A percentile compares a stretch with the other conserved stretches of the same genome.
These are phyloP conservation scores for Cheumatopsyche charites DNA, from an alignment of 1,140 invertebrate species.

Conservation along the genomic window DNA sequence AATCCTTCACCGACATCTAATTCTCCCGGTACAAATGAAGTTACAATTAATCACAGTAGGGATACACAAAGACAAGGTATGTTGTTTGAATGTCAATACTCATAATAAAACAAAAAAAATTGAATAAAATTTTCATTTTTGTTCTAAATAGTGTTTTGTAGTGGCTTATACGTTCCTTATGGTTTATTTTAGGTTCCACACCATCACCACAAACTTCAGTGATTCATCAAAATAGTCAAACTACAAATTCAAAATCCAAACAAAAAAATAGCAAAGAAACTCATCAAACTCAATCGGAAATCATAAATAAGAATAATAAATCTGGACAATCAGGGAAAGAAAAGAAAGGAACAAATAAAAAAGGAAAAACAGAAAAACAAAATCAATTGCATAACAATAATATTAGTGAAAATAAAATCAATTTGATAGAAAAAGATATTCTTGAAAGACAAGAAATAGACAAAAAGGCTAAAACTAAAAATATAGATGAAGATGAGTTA, in stretches of 20 bases:
- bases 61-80: slow-evolving; percentile 36
- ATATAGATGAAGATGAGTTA: slow-evolving; percentile 31
- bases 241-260: slow-evolving; percentile 39
- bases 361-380: slow-evolving; percentile 54
- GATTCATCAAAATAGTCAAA: slow-evolving; percentile 32
- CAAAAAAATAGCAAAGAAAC: slow-evolving; percentile 49
- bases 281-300: slow-evolving; percentile 57
- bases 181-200: slow-evolving; percentile 36
- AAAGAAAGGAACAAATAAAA: slow-evolving; percentile 53
- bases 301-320: slow-evolving; percentile 50
- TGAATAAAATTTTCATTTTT: too few species aligned
- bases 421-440: slow-evolving; percentile 29
- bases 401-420: slow-evolving; percentile 53
- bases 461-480: slow-evolving; percentile 42
- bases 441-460: slow-evolving; percentile 15
- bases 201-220: slow-evolving; percentile 36
- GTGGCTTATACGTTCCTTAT: background rate
- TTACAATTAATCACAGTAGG: slow-evolving; percentile 3
- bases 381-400: slow-evolving; percentile 55
- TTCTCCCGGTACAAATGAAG: slow-evolving; percentile 28
- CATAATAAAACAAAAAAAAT: too few species aligned
- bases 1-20: slow-evolving; percentile 54
- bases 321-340: slow-evolving; percentile 53
- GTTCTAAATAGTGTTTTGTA: background rate
- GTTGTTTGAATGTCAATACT: background rate